These are phyloP conservation scores for Pheosia tremula DNA, from an alignment of 2,888 invertebrate species.

Conservation along the genomic window DNA sequence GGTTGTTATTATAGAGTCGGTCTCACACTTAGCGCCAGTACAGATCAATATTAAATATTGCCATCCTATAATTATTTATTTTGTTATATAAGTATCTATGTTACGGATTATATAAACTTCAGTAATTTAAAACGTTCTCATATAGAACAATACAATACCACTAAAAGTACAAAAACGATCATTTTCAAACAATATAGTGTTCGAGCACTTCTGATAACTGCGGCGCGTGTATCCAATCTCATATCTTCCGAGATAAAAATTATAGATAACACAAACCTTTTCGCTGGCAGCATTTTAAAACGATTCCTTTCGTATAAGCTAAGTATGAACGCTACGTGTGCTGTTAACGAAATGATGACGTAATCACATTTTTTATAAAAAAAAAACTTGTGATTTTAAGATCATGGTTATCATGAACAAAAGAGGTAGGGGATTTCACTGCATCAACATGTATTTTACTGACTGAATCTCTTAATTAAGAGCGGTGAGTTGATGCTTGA, in stretches of 20 bases:
- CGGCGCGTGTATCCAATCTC: not conserved
- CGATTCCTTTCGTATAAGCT: not conserved
- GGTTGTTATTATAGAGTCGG: too few species aligned
- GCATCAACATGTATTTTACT: too few species aligned
- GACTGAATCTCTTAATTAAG: too few species aligned
- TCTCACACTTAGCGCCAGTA: too few species aligned
- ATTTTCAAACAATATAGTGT: not conserved
- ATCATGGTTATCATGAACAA: too few species aligned
- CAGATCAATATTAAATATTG: too few species aligned
- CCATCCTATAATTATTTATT: too few species aligned
- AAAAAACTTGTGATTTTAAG: too few species aligned
- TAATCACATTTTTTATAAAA: not conserved
- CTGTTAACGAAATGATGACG: not conserved
- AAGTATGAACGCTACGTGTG: not conserved
- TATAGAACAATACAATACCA: not conserved
- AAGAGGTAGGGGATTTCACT: too few species aligned
- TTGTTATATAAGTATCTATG: not conserved
- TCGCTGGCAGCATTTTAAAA: conserved; percentile 1
- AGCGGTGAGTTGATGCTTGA: too few species aligned
- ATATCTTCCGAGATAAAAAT: not conserved
- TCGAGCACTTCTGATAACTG: not conserved
- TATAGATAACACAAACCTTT: conserved; percentile 2
- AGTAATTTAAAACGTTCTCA: not conserved
- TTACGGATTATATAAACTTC: not conserved
- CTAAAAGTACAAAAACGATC: not conserved